Base-by-base conservation (phyloP, 2,113 vertebrate species). In the Scomber scombrus region DNA sequence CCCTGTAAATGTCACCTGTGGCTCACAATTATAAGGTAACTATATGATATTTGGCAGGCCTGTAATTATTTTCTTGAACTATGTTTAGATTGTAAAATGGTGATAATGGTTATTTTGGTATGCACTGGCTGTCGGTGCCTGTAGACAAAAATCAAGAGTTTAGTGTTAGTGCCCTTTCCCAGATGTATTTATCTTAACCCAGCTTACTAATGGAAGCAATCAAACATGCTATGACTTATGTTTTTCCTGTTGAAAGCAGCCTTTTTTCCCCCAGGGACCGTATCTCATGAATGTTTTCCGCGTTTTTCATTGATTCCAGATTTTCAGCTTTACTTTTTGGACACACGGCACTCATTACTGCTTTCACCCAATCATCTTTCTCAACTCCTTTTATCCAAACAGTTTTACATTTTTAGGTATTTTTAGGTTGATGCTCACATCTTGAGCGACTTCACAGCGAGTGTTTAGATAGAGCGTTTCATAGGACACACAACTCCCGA, bases 281-380 rank as follows among this genome's bases (percentile, higher is more conserved):
- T 56, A 45, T 85, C 67, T 66, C 58, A 61, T 81, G 78, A 79
- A 60, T 75, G 63, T 69, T 90, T 54, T 72, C 31, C 26, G 73
- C 31, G 1, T 76, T 80, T 23, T 81, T 84, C 57, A 93, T 83
- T 85, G 80, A 84, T 85, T 90, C 82, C 90, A 90, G 80, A 82
- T 88, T 89, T 82, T 50, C 75, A 70, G 64, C 43, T 81, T 84
- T 62, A 58, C 69, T 84, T 57, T 70, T 67, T 29, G 51, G 85
- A 58, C 72, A 57, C 69, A 55, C 34, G 0, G 62, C 58, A 50
- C 64, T 85, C 40, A 66, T 82, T 72, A 71, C 58, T 47, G 72
- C 69, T 61, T 75, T 88, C 7, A 8, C 64, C 43, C 31, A 63
- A 60, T 64, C 58, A 14, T 84, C 56, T 73, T 78, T 61, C 63